Evolutionary conservation across 1,140 invertebrate species (phyloP), one percentile per base, ranked within the genome.

Genomic region (Cecropterus lyciades): DNA sequence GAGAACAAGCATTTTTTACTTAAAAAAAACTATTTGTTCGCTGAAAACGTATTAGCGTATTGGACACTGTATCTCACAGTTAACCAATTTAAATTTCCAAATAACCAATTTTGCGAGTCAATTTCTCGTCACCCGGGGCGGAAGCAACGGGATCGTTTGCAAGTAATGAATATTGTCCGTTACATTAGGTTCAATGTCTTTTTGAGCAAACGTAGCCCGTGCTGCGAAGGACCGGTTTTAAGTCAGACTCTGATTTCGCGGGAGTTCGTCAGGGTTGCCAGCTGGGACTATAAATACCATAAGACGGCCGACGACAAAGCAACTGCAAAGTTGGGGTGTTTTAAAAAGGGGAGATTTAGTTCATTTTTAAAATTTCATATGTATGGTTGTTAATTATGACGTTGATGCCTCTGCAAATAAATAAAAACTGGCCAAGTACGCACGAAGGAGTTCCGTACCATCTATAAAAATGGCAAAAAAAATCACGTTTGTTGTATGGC

Each of bases 161-260:
- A 27, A 33, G 52, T 49, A 42, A 64, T 64, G 67, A 43, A 55
- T 52, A 57, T 48, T 69, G 10, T 51, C 69, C 69, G 69, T 70
- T 70, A 70, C 45, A 53, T 67, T 63, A 67, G 64, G 69, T 70
- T 70, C 69, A 70, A 70, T 67, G 69, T 67, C 69, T 70, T 65
- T 65, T 53, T 65, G 65, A 67, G 60, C 49, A 65, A 49, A 67
- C 67, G 60, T 63, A 63, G 59, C 69, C 53, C 62, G 57, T 48
- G 40, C 62, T 33, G 33, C 67, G 42, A 30, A 20, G 40, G 20
- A 45, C 51, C 69, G 64, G 69, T 66, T 70, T 55, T 8, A 13
- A 40, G 55, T 45, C 48, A 57, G 45, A 49, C 40, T 60, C 42
- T 14, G 56, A 70, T 53, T 60, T 60, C 30, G 57, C 42, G 33